Evolutionary conservation across 1,140 invertebrate genomes (phyloP).

Genomic region (Drosophila sturtevanti): DNA sequence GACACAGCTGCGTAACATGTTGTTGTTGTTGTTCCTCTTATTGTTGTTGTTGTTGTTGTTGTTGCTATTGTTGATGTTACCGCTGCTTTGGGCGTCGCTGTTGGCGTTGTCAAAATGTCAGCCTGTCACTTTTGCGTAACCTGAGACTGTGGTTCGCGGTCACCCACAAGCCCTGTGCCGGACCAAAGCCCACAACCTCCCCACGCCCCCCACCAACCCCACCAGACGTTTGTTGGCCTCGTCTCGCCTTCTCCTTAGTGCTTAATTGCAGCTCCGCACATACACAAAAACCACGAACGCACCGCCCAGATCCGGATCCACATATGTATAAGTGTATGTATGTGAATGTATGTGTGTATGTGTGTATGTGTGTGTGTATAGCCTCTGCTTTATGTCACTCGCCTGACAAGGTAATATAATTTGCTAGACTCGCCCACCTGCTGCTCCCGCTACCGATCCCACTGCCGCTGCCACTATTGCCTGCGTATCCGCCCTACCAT

Average conservation of each 20-base stretch:
- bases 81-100: conserved; percentile 27
- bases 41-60: conserved; percentile 42
- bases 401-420: conserved; percentile 69
- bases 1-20: conserved; percentile 80
- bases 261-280: conserved; percentile 50
- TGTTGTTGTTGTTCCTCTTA: conserved; percentile 13
- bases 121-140: conserved; percentile 22
- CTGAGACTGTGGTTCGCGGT: conserved; percentile 17
- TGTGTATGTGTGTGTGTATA: conserved; percentile 21
- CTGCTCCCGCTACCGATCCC: background rate
- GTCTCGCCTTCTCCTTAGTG: background rate
- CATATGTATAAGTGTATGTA: conserved; percentile 55
- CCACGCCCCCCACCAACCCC: background rate
- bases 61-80: conserved; percentile 3
- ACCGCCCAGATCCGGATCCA: conserved; percentile 28
- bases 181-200: too few relatives aligned
- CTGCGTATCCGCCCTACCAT: conserved; percentile 29
- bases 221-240: background rate
- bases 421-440: conserved; percentile 43
- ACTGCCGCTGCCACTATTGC: too few relatives aligned
- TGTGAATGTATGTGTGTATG: conserved; percentile 11
- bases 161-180: conserved; percentile 6
- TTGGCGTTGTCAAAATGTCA: conserved; percentile 17
- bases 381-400: conserved; percentile 53
- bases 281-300: conserved; percentile 17